Evolutionary conservation across 2,797 vertebrate genomes (phyloP).

Genomic region (Phyllotis vaccarum): DNA sequence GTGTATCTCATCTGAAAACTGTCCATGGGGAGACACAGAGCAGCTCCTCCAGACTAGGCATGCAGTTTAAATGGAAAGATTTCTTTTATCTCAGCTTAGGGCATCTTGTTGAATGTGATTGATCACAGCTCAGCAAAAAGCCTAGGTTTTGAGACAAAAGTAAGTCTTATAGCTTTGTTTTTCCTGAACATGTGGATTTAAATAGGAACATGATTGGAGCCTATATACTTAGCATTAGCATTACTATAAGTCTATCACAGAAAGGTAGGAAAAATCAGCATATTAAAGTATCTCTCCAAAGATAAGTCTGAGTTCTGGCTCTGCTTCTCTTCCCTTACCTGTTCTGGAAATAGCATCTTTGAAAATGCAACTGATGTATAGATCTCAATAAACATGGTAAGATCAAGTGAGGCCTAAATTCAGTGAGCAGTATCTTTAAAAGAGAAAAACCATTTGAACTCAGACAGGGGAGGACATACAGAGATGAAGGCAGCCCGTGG

Average conservation of each 20-base stretch:
- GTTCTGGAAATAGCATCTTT: constrained; percentile 23
- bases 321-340: not conserved
- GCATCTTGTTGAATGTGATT: not conserved
- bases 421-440: not conserved
- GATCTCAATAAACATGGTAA: not conserved
- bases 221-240: constrained; percentile 59
- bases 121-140: constrained; percentile 9
- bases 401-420: not conserved
- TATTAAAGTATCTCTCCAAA: constrained; percentile 10
- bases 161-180: constrained; percentile 33
- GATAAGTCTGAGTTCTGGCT: not conserved
- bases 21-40: not conserved
- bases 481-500: not conserved
- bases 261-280: not conserved
- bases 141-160: constrained; percentile 43
- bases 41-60: not conserved
- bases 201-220: not conserved
- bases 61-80: constrained; percentile 19
- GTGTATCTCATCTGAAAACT: not conserved
- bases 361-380: not conserved
- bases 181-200: constrained; percentile 46
- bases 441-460: not conserved
- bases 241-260: not conserved
- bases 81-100: not conserved
- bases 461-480: not conserved